Evolutionary conservation across 2,113 vertebrate genomes (phyloP).

Genomic region (Callaeas wilsoni): DNA sequence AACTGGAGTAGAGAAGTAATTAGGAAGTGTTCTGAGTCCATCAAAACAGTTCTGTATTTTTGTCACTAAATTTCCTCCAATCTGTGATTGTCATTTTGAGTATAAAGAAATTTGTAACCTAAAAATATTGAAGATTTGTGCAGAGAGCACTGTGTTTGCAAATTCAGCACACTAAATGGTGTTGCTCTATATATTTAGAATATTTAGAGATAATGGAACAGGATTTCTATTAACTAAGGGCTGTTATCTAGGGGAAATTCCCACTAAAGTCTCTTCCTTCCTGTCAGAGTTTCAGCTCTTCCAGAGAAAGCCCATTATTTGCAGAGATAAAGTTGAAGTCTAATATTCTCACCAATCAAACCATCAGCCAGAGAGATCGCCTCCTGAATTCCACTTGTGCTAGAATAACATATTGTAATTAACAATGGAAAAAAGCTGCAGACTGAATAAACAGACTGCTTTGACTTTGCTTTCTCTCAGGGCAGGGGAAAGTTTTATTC

Average conservation of each 20-base stretch:
- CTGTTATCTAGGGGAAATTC: constrained; percentile 74
- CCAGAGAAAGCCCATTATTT: constrained; percentile 47
- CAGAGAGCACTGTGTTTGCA: constrained; percentile 6
- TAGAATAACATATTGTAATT: constrained; percentile 57
- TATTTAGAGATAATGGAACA: constrained; percentile 49
- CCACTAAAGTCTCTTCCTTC: constrained; percentile 74
- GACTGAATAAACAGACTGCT: constrained; percentile 56
- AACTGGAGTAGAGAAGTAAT: background rate
- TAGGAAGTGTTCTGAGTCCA: fast-evolving
- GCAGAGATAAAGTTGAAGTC: constrained; percentile 34
- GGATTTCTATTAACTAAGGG: constrained; percentile 61
- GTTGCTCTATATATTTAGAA: background rate
- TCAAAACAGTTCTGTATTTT: background rate
- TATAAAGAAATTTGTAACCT: background rate
- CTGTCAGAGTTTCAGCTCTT: constrained; percentile 62
- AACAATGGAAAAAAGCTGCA: constrained; percentile 46
- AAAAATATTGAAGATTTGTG: background rate
- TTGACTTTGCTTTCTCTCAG: background rate
- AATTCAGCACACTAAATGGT: constrained; percentile 8
- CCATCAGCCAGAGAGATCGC: background rate
- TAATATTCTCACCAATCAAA: constrained; percentile 26
- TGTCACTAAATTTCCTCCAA: background rate
- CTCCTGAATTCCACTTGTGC: constrained; percentile 37
- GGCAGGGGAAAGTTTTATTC: background rate
- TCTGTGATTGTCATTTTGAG: background rate